Evolutionary conservation across 2,113 vertebrate species (phyloP), one percentile per base, ranked within the genome.

Genomic region (Mustela lutreola): DNA sequence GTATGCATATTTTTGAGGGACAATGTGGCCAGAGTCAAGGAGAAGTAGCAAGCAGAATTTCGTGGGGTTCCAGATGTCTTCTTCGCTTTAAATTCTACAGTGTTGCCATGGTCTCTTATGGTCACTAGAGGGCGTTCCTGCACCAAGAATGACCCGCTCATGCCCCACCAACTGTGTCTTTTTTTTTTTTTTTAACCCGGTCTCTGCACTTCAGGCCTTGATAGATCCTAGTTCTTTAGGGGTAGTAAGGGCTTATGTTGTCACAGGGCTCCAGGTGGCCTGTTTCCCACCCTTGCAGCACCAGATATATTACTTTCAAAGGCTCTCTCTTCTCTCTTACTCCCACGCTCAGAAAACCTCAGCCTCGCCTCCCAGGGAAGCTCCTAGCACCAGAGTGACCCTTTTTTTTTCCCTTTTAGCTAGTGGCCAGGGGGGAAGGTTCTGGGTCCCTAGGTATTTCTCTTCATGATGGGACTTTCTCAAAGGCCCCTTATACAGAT

Each of bases 81-180:
- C 33, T 1, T 1, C 2, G 2, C 11, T 36, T 22, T 50, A 31
- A 63, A 53, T 67, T 83, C n/a, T 90, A 79, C 56, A 53, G 6
- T 81, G 36, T 22, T 63, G 97, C 36, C 48, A 80, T 84, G 5
- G 7, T 79, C 89, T 11, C 65, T 11, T 83, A 0, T 21, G 75
- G 16, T 11, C 96, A 91, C 86, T 3, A 98, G 98, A 96, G 42
- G 95, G 94, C 73, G 80, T 12, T 1, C 86, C 31, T 26, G 33
- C 63, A 96, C 83, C 19, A n/a, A 89, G 62, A 87, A 97, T 45
- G 42, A 70, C 4, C 36, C 2, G 14, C 14, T 83, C 8, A 53
- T 45, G 28, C 9, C 22, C n/a, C 1, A 4, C 21, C 1, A 5
- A 24, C 28, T 28, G 56, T 3, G 1, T 84, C 24, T 39, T 39